phyloP scores from a whole-genome alignment of 2,113 vertebrate genomes.

The Phaetusa simplex region DNA sequence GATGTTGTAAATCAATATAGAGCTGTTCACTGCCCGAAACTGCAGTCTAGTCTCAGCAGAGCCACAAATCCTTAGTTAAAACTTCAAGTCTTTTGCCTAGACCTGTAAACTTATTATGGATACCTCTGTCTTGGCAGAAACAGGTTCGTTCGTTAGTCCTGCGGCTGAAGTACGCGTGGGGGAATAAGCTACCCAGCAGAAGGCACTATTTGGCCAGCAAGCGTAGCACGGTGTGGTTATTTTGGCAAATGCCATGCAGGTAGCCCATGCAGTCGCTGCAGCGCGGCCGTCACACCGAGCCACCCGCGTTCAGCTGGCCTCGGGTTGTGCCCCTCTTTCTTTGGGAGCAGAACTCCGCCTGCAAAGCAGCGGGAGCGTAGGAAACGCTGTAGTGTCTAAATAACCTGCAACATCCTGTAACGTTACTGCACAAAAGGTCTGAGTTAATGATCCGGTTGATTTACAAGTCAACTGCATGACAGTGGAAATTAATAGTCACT shows the following conservation, averaged over 20 bases:
- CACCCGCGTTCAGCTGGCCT: background rate
- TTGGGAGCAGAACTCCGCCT: background rate
- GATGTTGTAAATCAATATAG: constrained; percentile 20
- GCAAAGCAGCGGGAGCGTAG: background rate
- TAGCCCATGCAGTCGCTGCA: background rate
- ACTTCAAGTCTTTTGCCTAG: background rate
- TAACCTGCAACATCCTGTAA: background rate
- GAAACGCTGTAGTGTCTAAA: background rate
- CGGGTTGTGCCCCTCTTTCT: background rate
- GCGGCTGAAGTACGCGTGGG: background rate
- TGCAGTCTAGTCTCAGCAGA: background rate
- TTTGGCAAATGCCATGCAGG: background rate
- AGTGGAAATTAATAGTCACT: constrained; percentile 55
- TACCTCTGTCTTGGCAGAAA: background rate
- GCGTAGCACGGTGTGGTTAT: background rate
- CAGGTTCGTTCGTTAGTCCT: background rate
- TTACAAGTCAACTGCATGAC: constrained; percentile 42
- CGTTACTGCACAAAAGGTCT: constrained; percentile 21
- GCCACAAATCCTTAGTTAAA: constrained; percentile 24
- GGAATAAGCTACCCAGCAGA: background rate
- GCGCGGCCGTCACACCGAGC: background rate
- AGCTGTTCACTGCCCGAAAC: background rate
- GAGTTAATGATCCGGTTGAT: constrained; percentile 60
- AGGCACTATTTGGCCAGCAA: background rate
- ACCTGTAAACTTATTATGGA: background rate